Conservation (phyloP, 1,140 invertebrate genomes). For the Macrobrachium nipponense region DNA sequence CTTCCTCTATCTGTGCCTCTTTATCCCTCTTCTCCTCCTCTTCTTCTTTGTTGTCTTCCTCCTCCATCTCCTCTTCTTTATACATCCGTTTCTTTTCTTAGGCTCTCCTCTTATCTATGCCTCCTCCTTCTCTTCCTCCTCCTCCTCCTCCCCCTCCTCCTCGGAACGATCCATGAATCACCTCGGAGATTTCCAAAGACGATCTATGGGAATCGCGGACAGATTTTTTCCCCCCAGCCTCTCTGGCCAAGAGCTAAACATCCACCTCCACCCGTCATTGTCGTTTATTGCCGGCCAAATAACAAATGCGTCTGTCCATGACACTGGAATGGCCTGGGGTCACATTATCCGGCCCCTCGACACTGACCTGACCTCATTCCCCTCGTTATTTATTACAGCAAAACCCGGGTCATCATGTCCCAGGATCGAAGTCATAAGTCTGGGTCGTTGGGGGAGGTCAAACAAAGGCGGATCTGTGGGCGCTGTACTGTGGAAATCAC, state of each 20-base stretch:
- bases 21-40: background rate
- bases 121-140: background rate
- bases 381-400: constrained; percentile 61
- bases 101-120: background rate
- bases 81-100: no score
- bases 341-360: constrained; percentile 62
- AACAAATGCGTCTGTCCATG: constrained; percentile 62
- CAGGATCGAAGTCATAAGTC: constrained; percentile 59
- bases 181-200: constrained; percentile 7
- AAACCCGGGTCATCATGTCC: constrained; percentile 59
- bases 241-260: constrained; percentile 1
- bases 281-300: constrained; percentile 61
- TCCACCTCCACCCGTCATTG: constrained; percentile 53
- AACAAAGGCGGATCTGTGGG: constrained; percentile 41
- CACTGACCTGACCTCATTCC: constrained; percentile 62
- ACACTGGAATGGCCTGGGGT: constrained; percentile 61
- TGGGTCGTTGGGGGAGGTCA: constrained; percentile 37
- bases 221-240: constrained; percentile 1
- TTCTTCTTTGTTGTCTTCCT: background rate
- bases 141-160: background rate
- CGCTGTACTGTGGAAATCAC: no score
- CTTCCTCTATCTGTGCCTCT: background rate
- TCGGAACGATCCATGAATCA: background rate
- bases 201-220: constrained; percentile 48
- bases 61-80: background rate